Base-by-base conservation (phyloP, 1,140 invertebrate species). In the Drosophila guanche region DNA sequence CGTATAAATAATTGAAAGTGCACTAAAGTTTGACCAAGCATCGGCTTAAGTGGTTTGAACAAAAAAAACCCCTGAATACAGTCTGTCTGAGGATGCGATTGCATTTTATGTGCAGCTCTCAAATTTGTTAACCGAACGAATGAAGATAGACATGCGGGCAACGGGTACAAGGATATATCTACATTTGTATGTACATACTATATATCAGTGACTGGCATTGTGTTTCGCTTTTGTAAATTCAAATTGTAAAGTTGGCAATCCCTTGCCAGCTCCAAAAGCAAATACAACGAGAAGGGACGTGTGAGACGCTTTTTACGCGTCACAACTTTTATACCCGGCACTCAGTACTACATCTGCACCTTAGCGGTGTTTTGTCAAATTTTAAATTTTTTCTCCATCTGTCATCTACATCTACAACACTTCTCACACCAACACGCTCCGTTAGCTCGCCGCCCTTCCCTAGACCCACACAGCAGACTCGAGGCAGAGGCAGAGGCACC, bases 241-340 rank as follows among this genome's bases (percentile, higher is more conserved):
- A 65, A 79, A 72, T 85, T 68, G 66, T 79, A 85, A 72, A 76
- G 58, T 80, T 86, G 73, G 73, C 76, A 69, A 63, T 73, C 42
- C 42, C 61, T 62, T 40, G 46, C 58, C 75, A 60, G 45, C 40
- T 40, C 20, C 48, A 52, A 42, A 47, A 47, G 47, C 61, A 76
- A 80, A 84, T 33, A 84, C 58, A 68, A 60, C n/a, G n/a, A n/a
- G n/a, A n/a, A n/a, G n/a, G n/a, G n/a, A n/a, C n/a, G n/a, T n/a
- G n/a, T n/a, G n/a, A n/a, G n/a, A n/a, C n/a, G n/a, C n/a, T n/a
- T n/a, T n/a, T n/a, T n/a, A n/a, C n/a, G n/a, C n/a, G n/a, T n/a
- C n/a, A n/a, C n/a, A n/a, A n/a, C n/a, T n/a, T n/a, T n/a, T n/a
- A n/a, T n/a, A n/a, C n/a, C n/a, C n/a, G n/a, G n/a, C n/a, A n/a